These are phyloP conservation scores for pig (Sus scrofa) DNA, from an alignment of 2,113 vertebrate species.

Conservation along the genomic window T2T-Sscrofa CM000816.6:27148501-27149000, in stretches of 20 bases:
- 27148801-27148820: background rate
- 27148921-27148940: background rate
- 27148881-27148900: background rate
- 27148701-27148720: constrained; percentile 92
- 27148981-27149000: background rate
- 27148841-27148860: background rate
- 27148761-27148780: background rate
- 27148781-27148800: no score
- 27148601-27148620: constrained; percentile 55
- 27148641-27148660: constrained; percentile 89
- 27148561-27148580: background rate
- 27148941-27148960: background rate
- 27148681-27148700: constrained; percentile 95
- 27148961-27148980: background rate
- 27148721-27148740: background rate
- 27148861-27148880: background rate
- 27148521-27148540: constrained; percentile 20
- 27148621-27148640: constrained; percentile 69
- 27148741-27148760: background rate
- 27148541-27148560: constrained; percentile 32
- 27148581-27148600: background rate
- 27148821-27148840: background rate
- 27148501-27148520: constrained; percentile 44
- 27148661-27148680: constrained; percentile 96
- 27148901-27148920: background rate